Base-by-base conservation (phyloP, 2,888 invertebrate genomes). In the Cetonia aurata region DNA sequence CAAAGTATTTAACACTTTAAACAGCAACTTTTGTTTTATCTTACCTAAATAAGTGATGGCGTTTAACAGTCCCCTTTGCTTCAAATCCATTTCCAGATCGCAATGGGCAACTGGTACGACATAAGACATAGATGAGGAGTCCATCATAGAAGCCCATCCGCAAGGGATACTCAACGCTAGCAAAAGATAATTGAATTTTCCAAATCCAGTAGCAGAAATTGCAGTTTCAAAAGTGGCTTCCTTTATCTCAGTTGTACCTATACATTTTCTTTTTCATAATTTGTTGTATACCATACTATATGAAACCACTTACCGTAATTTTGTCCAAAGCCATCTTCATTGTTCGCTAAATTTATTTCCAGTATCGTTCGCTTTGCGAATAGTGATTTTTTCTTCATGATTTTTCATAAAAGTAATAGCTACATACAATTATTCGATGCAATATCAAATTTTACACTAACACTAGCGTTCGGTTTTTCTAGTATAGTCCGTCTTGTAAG, bases 101-200 rank as follows among this genome's bases (percentile, higher is more conserved):
- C 93, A 94, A n/a, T 92, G 91, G 0, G 93, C 92, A 42, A 90
- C 88, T 0, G 93, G n/a, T 79, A 93, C 87, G 76, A 93, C 89
- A 80, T 91, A 93, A 0, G 93, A 91, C 77, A 90, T 88, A n/a
- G 91, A 89, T 62, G 92, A 91, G 71, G 92, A 90, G 79, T 92
- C 92, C 72, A n/a, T 4, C 25, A 25, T 25, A 25, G 25, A 25
- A 25, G 25, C 87, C n/a, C 91, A 90, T 78, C 89, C 90, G 44
- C 90, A 89, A 0, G 92, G 90, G 59, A 91, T 81, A 0, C 88
- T 86, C 71, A 90, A 87, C 75, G 92, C 80, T 65, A 93, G 82
- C 68, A 89, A 79, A 12, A 82, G 70, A 12, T 89, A 79, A 83
- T 94, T 92, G 85, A 92, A 94, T 75, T 87, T 85, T 15, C 93